phyloP scores from a whole-genome alignment of 2,113 vertebrate genomes.

The Copsychus sechellarum region DNA sequence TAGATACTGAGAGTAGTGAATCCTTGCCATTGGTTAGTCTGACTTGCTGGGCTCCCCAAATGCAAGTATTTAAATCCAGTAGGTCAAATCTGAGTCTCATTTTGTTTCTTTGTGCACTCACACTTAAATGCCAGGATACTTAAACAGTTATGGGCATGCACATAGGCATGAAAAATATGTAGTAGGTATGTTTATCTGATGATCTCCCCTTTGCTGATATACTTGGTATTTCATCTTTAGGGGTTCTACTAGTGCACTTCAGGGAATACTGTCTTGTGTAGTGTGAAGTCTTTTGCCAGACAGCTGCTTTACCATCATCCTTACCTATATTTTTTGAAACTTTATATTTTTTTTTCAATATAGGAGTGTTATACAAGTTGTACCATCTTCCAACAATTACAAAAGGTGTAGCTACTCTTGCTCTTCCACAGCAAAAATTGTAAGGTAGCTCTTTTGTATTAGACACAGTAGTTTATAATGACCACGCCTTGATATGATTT shows the following conservation, averaged over 20 bases:
- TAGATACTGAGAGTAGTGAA: background rate
- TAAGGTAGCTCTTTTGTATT: background rate
- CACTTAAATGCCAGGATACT: background rate
- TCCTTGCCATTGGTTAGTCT: background rate
- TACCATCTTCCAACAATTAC: background rate
- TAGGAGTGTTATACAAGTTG: background rate
- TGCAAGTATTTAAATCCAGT: background rate
- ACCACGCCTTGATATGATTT: background rate
- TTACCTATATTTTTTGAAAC: background rate
- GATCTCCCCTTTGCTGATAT: background rate
- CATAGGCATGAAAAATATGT: background rate
- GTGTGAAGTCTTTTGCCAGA: background rate
- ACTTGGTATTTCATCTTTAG: background rate
- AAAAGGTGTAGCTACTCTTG: fast-evolving
- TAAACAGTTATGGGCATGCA: background rate
- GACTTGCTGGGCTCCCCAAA: background rate
- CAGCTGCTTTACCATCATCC: background rate
- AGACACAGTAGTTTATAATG: background rate
- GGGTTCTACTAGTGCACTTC: background rate
- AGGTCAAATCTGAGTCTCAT: background rate
- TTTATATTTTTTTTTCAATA: background rate
- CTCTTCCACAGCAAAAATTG: background rate
- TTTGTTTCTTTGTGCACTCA: background rate
- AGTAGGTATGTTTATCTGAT: background rate
- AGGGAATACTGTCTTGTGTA: background rate